Evolutionary conservation across 2,888 invertebrate species (phyloP).

Genomic region (Parapristionchus giblindavisi): DNA sequence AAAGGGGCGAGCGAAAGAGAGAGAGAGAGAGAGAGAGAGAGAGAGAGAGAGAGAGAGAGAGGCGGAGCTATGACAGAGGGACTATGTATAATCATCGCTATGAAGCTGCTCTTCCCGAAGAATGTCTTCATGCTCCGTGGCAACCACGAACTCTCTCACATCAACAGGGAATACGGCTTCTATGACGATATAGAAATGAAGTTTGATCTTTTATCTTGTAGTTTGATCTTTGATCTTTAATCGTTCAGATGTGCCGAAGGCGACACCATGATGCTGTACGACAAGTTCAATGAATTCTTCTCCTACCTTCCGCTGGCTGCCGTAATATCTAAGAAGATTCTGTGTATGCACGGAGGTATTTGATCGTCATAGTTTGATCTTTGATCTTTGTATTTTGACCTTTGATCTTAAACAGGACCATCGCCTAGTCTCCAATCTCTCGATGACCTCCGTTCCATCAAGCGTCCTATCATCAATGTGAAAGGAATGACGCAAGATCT

Average conservation of each 20-base stretch:
- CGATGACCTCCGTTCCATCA: constrained; percentile 49
- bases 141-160: constrained; percentile 54
- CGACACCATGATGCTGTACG: no score
- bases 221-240: neutral
- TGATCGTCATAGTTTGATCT: neutral
- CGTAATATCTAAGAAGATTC: constrained; percentile 46
- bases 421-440: constrained; percentile 49
- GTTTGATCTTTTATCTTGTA: constrained; percentile 17
- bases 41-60: no score
- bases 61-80: no score
- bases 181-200: constrained; percentile 39
- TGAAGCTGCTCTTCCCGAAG: no score
- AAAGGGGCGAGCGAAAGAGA: no score
- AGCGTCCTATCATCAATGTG: constrained; percentile 39
- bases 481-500: constrained; percentile 43
- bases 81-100: no score
- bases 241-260: no score
- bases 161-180: constrained; percentile 53
- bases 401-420: constrained; percentile 36
- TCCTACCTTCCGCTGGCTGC: constrained; percentile 51
- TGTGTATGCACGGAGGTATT: constrained; percentile 50
- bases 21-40: no score
- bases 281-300: constrained; percentile 51
- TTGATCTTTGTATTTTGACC: neutral
- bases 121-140: no score